Percentiles rank a stretch among this genome's conserved stretches.
Conservation (phyloP, 2,113 vertebrate species). For the Tricholaema leucomelas region DNA sequence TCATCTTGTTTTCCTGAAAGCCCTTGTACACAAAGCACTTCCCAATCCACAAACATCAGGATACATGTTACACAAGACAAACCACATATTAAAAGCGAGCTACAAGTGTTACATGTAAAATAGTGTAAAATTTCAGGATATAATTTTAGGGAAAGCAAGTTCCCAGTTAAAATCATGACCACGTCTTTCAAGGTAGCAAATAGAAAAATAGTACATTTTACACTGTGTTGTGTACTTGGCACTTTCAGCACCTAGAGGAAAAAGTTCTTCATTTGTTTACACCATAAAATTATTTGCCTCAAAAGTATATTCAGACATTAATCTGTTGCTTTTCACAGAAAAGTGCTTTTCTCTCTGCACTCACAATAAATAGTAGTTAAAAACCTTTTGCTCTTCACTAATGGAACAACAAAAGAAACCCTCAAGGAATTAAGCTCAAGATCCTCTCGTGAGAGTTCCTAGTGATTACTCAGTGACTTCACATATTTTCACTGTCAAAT, state of each 20-base stretch:
- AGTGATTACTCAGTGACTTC: background rate
- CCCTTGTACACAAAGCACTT: background rate
- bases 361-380: background rate
- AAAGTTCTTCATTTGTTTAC: background rate
- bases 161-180: background rate
- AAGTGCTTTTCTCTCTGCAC: background rate
- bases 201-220: background rate
- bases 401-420: constrained; percentile 5
- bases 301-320: background rate
- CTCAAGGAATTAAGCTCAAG: constrained; percentile 15
- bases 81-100: background rate
- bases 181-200: background rate
- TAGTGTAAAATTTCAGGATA: background rate
- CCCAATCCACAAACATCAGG: background rate
- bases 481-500: background rate
- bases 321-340: background rate
- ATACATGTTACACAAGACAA: background rate
- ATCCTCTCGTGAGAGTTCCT: background rate
- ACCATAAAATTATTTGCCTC: background rate
- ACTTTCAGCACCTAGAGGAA: background rate
- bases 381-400: background rate
- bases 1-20: background rate
- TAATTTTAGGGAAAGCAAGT: background rate
- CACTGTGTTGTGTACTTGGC: too few relatives aligned
- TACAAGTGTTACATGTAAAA: background rate